These are phyloP conservation scores for Apis dorsata DNA, from an alignment of 1,140 invertebrate genomes.

Conservation along the genomic window DNA sequence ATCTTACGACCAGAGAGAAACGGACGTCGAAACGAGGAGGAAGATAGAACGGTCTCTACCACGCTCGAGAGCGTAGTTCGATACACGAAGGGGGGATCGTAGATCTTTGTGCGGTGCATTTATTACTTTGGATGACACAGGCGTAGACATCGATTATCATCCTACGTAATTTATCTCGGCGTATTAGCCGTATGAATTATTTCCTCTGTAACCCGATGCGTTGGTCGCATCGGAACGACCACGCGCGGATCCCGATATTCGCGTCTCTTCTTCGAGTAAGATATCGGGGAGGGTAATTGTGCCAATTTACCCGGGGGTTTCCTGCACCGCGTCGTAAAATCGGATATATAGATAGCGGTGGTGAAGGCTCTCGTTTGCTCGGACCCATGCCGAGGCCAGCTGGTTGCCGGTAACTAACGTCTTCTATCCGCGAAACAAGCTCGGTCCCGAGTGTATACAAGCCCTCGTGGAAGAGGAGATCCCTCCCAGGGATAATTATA, in stretches of 20 bases:
- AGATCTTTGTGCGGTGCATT: slow-evolving; percentile 41
- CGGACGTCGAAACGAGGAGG: background rate
- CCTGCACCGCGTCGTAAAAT: slow-evolving; percentile 31
- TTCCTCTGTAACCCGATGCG: slow-evolving; percentile 38
- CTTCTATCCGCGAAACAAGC: too few species aligned
- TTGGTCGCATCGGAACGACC: slow-evolving; percentile 3
- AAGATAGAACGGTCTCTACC: background rate
- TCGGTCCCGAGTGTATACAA: slow-evolving; percentile 51
- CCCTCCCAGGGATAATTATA: slow-evolving; percentile 65
- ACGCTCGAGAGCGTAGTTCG: background rate
- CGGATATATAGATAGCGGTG: slow-evolving; percentile 10
- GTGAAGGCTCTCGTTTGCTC: slow-evolving; percentile 11
- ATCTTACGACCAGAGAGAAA: slow-evolving; percentile 18
- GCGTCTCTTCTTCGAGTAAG: background rate
- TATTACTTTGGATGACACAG: slow-evolving; percentile 45
- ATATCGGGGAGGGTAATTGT: slow-evolving; percentile 36
- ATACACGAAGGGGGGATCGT: slow-evolving; percentile 25
- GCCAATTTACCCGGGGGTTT: slow-evolving; percentile 27
- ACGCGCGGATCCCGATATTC: background rate
- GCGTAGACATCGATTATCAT: slow-evolving; percentile 53
- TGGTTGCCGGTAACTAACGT: too few species aligned
- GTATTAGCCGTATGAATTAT: slow-evolving; percentile 45
- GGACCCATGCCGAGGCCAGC: slow-evolving; percentile 14
- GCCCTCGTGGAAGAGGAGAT: slow-evolving; percentile 28
- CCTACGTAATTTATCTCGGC: slow-evolving; percentile 46